Conservation (phyloP, 2,888 invertebrate species). For the Dione juno region DNA sequence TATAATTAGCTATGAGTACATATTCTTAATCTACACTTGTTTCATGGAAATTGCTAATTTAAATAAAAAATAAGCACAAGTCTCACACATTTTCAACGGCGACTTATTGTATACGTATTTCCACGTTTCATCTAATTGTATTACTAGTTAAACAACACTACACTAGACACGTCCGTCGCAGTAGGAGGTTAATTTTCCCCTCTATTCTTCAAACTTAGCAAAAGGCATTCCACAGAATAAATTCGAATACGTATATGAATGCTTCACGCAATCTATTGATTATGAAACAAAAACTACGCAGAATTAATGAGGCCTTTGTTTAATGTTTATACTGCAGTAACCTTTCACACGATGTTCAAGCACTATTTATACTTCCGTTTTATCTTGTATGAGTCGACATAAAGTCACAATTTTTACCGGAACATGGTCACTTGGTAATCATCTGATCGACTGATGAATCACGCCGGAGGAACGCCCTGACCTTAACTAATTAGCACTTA, state of each 20-base stretch:
- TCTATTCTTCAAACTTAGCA: constrained; percentile 24
- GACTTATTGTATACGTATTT: constrained; percentile 16
- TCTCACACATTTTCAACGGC: constrained; percentile 10
- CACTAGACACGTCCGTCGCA: constrained; percentile 35
- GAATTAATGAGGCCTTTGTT: constrained; percentile 43
- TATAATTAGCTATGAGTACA: not conserved
- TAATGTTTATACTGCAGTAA: constrained; percentile 44
- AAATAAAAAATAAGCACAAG: constrained; percentile 28
- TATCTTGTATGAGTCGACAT: constrained; percentile 47
- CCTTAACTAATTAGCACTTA: constrained; percentile 72
- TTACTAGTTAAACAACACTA: constrained; percentile 29
- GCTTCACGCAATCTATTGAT: constrained; percentile 43
- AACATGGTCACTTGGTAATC: constrained; percentile 43
- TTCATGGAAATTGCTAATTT: constrained; percentile 18
- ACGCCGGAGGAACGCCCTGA: constrained; percentile 71
- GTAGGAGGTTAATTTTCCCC: constrained; percentile 39
- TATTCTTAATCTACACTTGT: not conserved
- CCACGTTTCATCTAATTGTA: constrained; percentile 32
- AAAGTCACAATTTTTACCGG: constrained; percentile 45
- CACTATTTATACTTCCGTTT: constrained; percentile 52
- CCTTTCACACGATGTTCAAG: constrained; percentile 51
- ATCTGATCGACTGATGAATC: constrained; percentile 59
- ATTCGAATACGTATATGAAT: constrained; percentile 35
- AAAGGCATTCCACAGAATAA: constrained; percentile 29
- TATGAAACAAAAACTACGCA: constrained; percentile 42